Evolutionary conservation across 2,888 invertebrate genomes (phyloP), one percentile per base, ranked within the genome.

Genomic region (Caradrina clavipalpis): DNA sequence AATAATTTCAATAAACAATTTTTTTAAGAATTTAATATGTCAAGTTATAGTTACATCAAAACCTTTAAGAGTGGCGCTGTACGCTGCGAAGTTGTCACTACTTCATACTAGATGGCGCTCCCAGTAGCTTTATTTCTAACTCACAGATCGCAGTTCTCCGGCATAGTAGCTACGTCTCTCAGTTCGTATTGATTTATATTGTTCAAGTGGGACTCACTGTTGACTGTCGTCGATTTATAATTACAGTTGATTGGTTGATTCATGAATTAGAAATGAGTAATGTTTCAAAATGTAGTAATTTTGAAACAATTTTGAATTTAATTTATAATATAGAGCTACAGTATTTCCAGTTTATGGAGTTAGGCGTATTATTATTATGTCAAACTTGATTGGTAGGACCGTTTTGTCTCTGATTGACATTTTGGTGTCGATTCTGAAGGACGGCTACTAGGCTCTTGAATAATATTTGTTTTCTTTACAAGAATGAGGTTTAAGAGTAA

Each of bases 101-200:
- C 56, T 79, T 10, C 47, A 19, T 35, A 67, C 72, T 69, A 84
- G 83, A 74, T 81, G 83, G 83, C 83, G 83, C 73, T 83, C 54
- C 45, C 15, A 1, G 69, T 69, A 55, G 11, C 61, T 54, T 55
- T n/a, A 19, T 39, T 17, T 19, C 17, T 19, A 21, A 62, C 54
- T 49, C 15, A 6, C 1, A 17, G 50, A 45, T 51, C 19, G 6
- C 35, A 15, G 39, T 26, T 39, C 47, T 49, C n/a, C 10, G n/a
- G 31, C 26, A 26, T 51, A 45, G 31, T 56, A 45, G 54, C 64
- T 57, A 39, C 17, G 22, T 55, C 65, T 53, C 39, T 47, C 21
- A 17, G 21, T 11, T 13, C 21, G 69, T 78, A 81, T 78, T 78
- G 78, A 78, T 81, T 70, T 63, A 59, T 31, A 50, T 63, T 69